Evolutionary conservation across 2,888 invertebrate genomes (phyloP).

Genomic region (Acanthosoma haemorrhoidale): DNA sequence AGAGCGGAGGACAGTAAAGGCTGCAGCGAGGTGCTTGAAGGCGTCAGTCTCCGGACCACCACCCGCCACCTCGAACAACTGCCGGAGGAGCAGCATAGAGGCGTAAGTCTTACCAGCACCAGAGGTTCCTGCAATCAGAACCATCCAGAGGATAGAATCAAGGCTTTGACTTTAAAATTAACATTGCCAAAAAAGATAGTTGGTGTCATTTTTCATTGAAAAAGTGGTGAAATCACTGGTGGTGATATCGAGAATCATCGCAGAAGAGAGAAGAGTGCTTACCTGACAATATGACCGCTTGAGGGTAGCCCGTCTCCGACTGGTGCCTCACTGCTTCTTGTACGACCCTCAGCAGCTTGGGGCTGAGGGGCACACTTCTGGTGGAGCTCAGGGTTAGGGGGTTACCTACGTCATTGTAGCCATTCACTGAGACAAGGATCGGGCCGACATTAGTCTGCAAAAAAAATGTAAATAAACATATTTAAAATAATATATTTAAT

Average conservation of each 20-base stretch:
- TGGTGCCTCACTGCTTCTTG: constrained; percentile 89
- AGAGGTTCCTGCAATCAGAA: constrained; percentile 61
- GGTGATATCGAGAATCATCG: too few species aligned
- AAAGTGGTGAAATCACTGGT: too few species aligned
- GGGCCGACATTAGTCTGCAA: constrained; percentile 88
- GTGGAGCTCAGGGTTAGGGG: constrained; percentile 79
- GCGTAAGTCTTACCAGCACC: constrained; percentile 93
- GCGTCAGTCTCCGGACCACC: constrained; percentile 94
- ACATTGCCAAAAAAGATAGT: too few species aligned
- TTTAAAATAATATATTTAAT: background rate
- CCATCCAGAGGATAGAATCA: background rate
- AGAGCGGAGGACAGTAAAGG: constrained; percentile 87
- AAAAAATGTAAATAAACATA: constrained; percentile 25
- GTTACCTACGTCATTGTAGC: constrained; percentile 81
- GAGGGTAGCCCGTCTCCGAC: constrained; percentile 91
- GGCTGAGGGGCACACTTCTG: constrained; percentile 63
- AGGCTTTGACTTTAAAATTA: too few species aligned
- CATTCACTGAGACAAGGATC: constrained; percentile 82
- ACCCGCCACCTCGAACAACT: constrained; percentile 88
- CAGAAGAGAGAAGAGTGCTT: constrained; percentile 42
- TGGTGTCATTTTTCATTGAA: too few species aligned
- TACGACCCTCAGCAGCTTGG: constrained; percentile 82
- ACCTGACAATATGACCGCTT: constrained; percentile 88
- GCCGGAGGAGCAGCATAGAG: constrained; percentile 81
- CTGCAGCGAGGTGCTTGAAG: constrained; percentile 91